phyloP scores from a whole-genome alignment of 2,888 invertebrate genomes.

The Chironomus riparius region DNA sequence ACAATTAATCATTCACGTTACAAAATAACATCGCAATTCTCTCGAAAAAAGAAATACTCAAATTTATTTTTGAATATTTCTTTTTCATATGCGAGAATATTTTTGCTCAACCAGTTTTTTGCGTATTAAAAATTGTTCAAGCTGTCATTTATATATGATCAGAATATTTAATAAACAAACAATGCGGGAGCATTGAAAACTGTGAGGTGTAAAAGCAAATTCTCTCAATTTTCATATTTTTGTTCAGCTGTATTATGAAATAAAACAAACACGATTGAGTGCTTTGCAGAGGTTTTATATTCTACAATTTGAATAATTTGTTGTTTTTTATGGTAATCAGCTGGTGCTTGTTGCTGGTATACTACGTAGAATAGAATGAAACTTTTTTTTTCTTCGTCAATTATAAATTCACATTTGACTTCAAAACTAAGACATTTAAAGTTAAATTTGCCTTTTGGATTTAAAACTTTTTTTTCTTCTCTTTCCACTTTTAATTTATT shows the following conservation, averaged over 20 bases:
- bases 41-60: not conserved
- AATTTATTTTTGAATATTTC: not conserved
- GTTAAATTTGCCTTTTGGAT: no score
- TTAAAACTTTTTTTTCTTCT: no score
- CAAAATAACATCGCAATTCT: not conserved
- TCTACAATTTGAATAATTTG: no score
- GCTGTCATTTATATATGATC: not conserved
- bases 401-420: no score
- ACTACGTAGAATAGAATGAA: no score
- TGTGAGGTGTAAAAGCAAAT: not conserved
- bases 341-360: no score
- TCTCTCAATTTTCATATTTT: no score
- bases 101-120: not conserved
- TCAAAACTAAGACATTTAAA: no score
- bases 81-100: not conserved
- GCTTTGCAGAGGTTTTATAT: not conserved
- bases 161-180: not conserved
- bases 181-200: not conserved
- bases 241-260: not conserved
- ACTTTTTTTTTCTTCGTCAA: no score
- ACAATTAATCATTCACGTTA: not conserved
- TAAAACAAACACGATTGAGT: not conserved
- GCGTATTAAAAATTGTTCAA: not conserved
- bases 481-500: no score
- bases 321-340: no score